Conservation (phyloP, 2,888 invertebrate species). For the Agapostemon virescens region DNA sequence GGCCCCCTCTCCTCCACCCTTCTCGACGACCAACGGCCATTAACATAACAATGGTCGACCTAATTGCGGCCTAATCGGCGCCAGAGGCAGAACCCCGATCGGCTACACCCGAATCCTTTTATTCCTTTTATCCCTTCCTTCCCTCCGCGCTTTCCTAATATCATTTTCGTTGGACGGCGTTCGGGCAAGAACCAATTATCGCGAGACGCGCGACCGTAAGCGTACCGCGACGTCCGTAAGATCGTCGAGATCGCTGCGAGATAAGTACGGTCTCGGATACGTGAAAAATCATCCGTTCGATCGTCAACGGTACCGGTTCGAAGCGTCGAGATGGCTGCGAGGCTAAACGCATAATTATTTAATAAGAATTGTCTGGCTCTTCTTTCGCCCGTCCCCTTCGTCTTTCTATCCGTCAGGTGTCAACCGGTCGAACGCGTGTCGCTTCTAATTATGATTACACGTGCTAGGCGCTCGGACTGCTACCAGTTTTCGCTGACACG, state of each 20-base stretch:
- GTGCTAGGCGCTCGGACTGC: not conserved
- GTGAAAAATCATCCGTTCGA: too few relatives aligned
- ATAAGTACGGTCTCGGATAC: too few relatives aligned
- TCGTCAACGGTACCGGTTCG: too few relatives aligned
- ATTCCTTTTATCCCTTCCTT: slow-evolving; percentile 13
- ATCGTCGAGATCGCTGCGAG: too few relatives aligned
- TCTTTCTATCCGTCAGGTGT: not conserved
- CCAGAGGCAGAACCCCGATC: slow-evolving; percentile 68
- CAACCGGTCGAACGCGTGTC: not conserved
- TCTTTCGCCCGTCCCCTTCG: not conserved
- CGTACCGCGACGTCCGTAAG: too few relatives aligned
- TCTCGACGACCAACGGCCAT: slow-evolving; percentile 72
- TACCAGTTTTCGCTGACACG: slow-evolving; percentile 1
- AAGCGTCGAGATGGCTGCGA: too few relatives aligned
- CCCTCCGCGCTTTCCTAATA: not conserved
- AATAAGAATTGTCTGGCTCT: too few relatives aligned
- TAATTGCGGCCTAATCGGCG: slow-evolving; percentile 79
- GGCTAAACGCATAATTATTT: too few relatives aligned
- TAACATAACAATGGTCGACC: slow-evolving; percentile 79
- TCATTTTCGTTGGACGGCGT: too few relatives aligned
- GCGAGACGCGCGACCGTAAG: too few relatives aligned
- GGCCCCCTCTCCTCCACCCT: too few relatives aligned
- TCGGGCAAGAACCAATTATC: too few relatives aligned
- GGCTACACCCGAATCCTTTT: slow-evolving; percentile 46
- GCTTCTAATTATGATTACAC: slow-evolving; percentile 12